Base-by-base conservation (phyloP, 2,888 invertebrate genomes). In the Diadegma fenestrale region DNA sequence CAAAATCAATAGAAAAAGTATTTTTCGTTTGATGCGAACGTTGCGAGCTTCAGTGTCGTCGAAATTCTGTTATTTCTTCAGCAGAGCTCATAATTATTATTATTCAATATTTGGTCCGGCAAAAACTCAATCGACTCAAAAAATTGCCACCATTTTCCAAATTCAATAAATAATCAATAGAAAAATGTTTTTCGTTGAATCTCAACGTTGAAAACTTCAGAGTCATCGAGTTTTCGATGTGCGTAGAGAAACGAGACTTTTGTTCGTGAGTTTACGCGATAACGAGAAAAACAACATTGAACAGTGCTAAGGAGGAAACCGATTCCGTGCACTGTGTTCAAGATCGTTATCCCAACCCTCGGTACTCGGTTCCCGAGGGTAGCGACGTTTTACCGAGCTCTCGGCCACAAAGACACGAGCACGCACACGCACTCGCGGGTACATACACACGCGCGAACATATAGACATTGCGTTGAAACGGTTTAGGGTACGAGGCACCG, bases 261-360 rank as follows among this genome's bases (percentile, higher is more conserved):
- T 14, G 26, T 5, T 14, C 2, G 6, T 26, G 14, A 58, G 14
- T 58, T n/a, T n/a, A n/a, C n/a, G 26, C 58, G 26, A 58, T 58
- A 26, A 58, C 26, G 58, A 58, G 26, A 10, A 58, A 43, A 68
- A 68, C 14, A 64, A 64, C 33, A n/a, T 43, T 41, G 14, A 26
- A 45, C 8, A 68, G 7, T 26, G 43, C 17, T 43, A 12, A 26
- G 26, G 26, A 45, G 71, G 63, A 77, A 72, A 82, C 66, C 37
- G 71, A 72, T 45, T 71, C 43, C 45, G 77, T 33, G 71, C 33
- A 63, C 69, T 43, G 72, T 82, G 64, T 77, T 77, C 82, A 82
- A 64, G 82, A 82, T 82, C 82, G 77, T 37, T 77, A 82, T 82
- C 82, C 71, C 19, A 12, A 22, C 68, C 63, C 41, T 51, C 43